These are phyloP conservation scores for Tetheella fluctuosa DNA, from an alignment of 2,888 invertebrate species.

Conservation along the genomic window DNA sequence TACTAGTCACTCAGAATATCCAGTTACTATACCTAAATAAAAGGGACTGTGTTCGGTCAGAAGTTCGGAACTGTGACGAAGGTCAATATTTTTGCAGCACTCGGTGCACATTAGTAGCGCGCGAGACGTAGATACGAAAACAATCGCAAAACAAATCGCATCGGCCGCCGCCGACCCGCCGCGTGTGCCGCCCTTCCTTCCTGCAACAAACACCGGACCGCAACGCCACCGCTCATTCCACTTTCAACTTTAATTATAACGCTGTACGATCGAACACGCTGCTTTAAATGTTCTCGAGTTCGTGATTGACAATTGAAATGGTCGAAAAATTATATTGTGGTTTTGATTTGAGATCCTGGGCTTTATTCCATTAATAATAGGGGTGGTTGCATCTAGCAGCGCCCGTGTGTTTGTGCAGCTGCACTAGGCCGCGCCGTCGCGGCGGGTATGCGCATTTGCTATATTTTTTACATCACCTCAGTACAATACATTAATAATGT, in stretches of 20 bases:
- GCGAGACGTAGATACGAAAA: slow-evolving; percentile 24
- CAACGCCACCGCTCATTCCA: neutral
- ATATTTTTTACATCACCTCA: slow-evolving; percentile 44
- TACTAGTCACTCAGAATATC: neutral
- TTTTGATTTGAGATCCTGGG: neutral
- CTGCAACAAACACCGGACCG: slow-evolving; percentile 10
- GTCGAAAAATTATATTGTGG: neutral
- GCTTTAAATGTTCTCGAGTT: neutral
- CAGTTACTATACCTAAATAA: neutral
- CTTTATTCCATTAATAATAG: neutral
- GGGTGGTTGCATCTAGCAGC: neutral
- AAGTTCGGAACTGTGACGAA: slow-evolving; percentile 20
- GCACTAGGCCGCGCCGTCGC: slow-evolving; percentile 22
- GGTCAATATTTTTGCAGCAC: slow-evolving; percentile 47
- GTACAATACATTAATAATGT: slow-evolving; percentile 68
- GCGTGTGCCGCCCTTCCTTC: no score
- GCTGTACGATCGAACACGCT: no score
- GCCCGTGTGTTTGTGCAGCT: slow-evolving; percentile 46
- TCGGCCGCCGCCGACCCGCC: slow-evolving; percentile 4
- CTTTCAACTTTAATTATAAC: neutral
- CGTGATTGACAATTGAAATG: slow-evolving; percentile 3
- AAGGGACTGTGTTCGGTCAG: neutral
- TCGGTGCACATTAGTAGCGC: slow-evolving; percentile 37
- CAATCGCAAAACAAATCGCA: slow-evolving; percentile 25
- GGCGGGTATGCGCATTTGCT: slow-evolving; percentile 25